A percentile compares a stretch with the other conserved stretches of the same genome.
phyloP scores from a whole-genome alignment of 2,888 invertebrate species.

The Scaptomyza caliginosa region DNA sequence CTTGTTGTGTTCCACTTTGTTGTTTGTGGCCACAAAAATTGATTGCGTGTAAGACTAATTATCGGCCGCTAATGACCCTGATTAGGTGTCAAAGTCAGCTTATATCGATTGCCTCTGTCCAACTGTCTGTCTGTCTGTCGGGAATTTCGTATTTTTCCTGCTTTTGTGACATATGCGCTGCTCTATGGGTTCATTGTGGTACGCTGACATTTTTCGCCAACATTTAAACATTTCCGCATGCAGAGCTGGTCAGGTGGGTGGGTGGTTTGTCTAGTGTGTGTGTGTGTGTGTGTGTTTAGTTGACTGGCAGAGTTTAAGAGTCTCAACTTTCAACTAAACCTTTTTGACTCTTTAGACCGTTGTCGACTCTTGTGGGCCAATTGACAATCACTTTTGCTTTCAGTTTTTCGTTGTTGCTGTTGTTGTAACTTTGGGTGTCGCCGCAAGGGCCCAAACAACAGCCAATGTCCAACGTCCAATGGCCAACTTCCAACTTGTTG shows the following conservation, averaged over 20 bases:
- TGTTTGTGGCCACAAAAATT: conserved; percentile 42
- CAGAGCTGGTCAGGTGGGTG: conserved; percentile 36
- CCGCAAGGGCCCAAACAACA: conserved; percentile 38
- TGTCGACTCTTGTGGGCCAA: conserved; percentile 24
- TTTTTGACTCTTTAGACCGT: conserved; percentile 34
- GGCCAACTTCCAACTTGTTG: conserved; percentile 38
- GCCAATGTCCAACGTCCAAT: conserved; percentile 8
- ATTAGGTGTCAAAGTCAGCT: conserved; percentile 68
- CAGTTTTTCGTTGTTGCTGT: conserved; percentile 28
- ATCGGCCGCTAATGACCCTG: conserved; percentile 55
- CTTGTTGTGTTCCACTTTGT: conserved; percentile 22
- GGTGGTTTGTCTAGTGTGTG: not conserved
- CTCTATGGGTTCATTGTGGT: conserved; percentile 56
- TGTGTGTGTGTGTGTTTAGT: too few species aligned
- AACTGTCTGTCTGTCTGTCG: not conserved
- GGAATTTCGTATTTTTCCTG: not conserved
- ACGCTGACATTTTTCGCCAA: conserved; percentile 22
- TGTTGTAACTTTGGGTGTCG: conserved; percentile 19
- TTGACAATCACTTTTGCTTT: conserved; percentile 78
- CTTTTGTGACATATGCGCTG: not conserved
- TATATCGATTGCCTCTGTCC: conserved; percentile 63
- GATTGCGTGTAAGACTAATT: conserved; percentile 57
- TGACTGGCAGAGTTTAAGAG: conserved; percentile 28
- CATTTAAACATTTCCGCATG: conserved; percentile 43
- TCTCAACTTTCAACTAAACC: conserved; percentile 69